Conservation (phyloP, 2,888 invertebrate species). For the Cyrtodaria siliqua region DNA sequence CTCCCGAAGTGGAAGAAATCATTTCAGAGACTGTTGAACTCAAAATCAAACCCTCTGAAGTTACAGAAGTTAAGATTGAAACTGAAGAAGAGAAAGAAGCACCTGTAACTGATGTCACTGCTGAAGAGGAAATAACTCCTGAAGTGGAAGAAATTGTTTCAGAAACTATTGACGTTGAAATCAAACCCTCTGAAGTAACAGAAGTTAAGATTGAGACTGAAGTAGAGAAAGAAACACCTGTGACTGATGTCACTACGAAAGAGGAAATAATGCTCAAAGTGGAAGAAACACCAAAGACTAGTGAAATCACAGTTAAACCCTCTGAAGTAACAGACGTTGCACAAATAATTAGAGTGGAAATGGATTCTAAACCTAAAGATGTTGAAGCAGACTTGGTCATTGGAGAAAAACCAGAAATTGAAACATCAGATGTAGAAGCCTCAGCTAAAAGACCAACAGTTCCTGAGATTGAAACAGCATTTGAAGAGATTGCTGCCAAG, state of each 20-base stretch:
- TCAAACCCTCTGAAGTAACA: constrained; percentile 22
- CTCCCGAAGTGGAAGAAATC: constrained; percentile 14
- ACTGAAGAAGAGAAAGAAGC: constrained; percentile 14
- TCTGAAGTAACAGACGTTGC: constrained; percentile 26
- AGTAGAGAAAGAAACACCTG: constrained; percentile 14
- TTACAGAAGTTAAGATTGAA: constrained; percentile 18
- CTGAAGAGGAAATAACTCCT: constrained; percentile 13
- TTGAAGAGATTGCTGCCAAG: constrained; percentile 6
- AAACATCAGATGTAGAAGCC: constrained; percentile 28
- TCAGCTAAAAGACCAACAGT: no score
- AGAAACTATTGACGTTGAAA: constrained; percentile 33
- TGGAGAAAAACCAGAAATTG: constrained; percentile 32
- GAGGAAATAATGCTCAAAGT: constrained; percentile 14
- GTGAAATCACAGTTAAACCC: constrained; percentile 13
- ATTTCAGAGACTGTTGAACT: constrained; percentile 17
- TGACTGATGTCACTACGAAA: constrained; percentile 16
- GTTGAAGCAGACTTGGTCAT: constrained; percentile 2
- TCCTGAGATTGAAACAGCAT: not conserved
- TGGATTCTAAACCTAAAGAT: not conserved
- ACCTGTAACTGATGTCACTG: constrained; percentile 4
- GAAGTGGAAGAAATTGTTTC: constrained; percentile 21
- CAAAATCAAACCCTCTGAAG: not conserved
- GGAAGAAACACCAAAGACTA: constrained; percentile 18
- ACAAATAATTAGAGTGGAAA: constrained; percentile 34
- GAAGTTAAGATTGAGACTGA: constrained; percentile 14